phyloP scores from a whole-genome alignment of 2,113 vertebrate species.

The Crotalus tigris region DNA sequence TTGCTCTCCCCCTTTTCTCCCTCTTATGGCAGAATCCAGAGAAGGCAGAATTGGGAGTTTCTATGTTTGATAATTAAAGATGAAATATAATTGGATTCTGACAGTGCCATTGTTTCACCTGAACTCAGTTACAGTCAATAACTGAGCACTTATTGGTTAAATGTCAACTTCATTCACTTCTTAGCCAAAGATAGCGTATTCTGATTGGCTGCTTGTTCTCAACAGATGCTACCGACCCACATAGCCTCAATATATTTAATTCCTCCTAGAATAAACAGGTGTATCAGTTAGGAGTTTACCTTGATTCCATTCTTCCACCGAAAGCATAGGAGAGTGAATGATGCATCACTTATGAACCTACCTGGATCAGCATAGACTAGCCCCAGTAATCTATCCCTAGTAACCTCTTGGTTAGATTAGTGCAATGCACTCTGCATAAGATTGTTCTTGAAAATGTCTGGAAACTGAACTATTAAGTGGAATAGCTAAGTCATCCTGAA shows the following conservation, averaged over 20 bases:
- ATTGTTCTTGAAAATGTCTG: neutral
- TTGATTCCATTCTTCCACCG: neutral
- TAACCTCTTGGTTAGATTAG: neutral
- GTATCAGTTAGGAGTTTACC: neutral
- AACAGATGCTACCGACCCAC: neutral
- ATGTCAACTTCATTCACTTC: neutral
- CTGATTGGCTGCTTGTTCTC: neutral
- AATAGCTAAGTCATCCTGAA: neutral
- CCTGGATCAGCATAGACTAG: neutral
- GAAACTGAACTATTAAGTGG: neutral
- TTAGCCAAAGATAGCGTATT: neutral
- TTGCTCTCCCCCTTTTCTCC: no score
- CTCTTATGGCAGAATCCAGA: no score
- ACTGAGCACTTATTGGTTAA: neutral
- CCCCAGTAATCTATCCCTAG: neutral
- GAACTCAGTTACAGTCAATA: neutral
- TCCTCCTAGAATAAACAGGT: neutral
- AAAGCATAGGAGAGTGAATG: neutral
- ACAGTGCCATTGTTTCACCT: neutral
- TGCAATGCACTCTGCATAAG: neutral
- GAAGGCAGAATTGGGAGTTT: no score
- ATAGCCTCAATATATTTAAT: neutral
- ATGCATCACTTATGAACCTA: neutral
- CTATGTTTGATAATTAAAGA: no score
- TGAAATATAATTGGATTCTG: no score